Conservation (phyloP, 2,797 vertebrate genomes). For the Channallabes apus region DNA sequence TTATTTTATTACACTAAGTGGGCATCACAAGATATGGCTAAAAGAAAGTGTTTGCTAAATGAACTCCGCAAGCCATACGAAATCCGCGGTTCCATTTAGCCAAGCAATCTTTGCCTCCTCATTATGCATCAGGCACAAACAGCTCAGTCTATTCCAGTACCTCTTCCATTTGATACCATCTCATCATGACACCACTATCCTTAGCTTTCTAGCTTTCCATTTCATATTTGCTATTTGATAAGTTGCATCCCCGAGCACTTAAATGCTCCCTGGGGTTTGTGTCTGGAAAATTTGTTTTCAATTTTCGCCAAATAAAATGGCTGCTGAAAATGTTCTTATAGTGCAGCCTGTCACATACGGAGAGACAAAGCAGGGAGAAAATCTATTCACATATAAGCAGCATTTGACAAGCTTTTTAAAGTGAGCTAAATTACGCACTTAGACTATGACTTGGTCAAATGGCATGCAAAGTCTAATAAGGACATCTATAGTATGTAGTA, state of each 20-base stretch:
- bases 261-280: slow-evolving; percentile 33
- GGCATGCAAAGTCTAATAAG: background rate
- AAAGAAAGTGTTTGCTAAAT: slow-evolving; percentile 40
- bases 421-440: slow-evolving; percentile 17
- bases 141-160: slow-evolving; percentile 35
- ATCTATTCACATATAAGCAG: background rate
- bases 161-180: slow-evolving; percentile 19
- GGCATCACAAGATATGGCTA: slow-evolving; percentile 31
- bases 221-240: slow-evolving; percentile 46
- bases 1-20: slow-evolving; percentile 50
- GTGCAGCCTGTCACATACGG: slow-evolving; percentile 4
- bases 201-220: slow-evolving; percentile 29
- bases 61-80: slow-evolving; percentile 38
- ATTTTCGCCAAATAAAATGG: slow-evolving; percentile 30
- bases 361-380: background rate
- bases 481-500: background rate
- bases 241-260: slow-evolving; percentile 31
- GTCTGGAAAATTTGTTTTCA: slow-evolving; percentile 43
- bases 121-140: slow-evolving; percentile 42
- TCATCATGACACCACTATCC: slow-evolving; percentile 32
- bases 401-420: slow-evolving; percentile 16
- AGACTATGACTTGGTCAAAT: slow-evolving; percentile 11
- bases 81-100: slow-evolving; percentile 47
- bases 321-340: slow-evolving; percentile 13
- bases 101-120: slow-evolving; percentile 37